Conservation (phyloP, 2,113 vertebrate genomes). For the Bos indicus region DNA sequence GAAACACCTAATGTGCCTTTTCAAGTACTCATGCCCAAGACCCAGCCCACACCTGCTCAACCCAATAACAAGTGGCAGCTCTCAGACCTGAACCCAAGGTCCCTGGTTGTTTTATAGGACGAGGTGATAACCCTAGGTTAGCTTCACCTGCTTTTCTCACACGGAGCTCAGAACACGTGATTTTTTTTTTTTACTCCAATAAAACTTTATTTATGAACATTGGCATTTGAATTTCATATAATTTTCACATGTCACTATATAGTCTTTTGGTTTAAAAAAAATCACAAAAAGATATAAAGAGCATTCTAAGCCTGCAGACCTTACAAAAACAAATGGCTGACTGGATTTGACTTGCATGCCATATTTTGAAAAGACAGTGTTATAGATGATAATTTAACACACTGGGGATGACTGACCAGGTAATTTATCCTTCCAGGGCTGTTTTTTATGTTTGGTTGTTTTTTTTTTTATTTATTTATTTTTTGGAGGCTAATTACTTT, state of each 20-base stretch:
- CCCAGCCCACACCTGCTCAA: not conserved
- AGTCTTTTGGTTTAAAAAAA: not conserved
- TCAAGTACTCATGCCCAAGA: not conserved
- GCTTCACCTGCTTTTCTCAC: not conserved
- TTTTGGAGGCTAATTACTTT: too few relatives aligned
- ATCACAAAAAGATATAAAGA: not conserved
- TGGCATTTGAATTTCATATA: not conserved
- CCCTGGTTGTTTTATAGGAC: fast-evolving
- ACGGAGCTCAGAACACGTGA: not conserved
- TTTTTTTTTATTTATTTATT: not conserved
- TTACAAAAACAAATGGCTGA: not conserved
- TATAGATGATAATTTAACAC: not conserved
- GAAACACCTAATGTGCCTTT: not conserved
- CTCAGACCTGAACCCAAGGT: not conserved
- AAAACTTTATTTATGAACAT: conserved; percentile 32
- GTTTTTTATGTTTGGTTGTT: not conserved
- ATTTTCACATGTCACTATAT: conserved; percentile 14
- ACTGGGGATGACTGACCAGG: not conserved
- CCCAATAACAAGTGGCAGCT: not conserved
- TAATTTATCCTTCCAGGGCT: not conserved
- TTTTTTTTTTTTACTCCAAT: not conserved
- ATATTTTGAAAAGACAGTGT: not conserved
- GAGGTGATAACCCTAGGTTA: not conserved
- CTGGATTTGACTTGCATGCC: not conserved
- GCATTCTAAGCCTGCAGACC: not conserved